Evolutionary conservation across 2,113 vertebrate genomes (phyloP).

Genomic region (Mobula birostris): DNA sequence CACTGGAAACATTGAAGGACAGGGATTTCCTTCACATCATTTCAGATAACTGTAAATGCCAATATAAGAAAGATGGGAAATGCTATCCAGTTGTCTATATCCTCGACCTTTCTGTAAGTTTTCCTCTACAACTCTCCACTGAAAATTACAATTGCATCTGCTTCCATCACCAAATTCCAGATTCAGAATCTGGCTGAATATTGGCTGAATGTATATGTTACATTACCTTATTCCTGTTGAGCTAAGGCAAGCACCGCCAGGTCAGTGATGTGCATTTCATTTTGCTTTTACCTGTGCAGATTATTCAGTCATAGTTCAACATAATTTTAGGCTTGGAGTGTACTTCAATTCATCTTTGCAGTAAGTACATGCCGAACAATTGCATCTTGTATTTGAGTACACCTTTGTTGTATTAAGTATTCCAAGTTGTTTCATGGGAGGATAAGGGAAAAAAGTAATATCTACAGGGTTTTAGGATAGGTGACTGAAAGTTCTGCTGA

Average conservation of each 20-base stretch:
- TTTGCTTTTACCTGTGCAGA: neutral
- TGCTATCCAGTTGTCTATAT: neutral
- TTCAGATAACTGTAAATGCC: neutral
- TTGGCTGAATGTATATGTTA: neutral
- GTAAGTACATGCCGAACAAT: neutral
- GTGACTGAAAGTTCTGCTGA: neutral
- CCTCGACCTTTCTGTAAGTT: neutral
- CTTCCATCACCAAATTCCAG: neutral
- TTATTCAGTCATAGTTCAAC: neutral
- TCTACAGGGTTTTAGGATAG: neutral
- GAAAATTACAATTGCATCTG: neutral
- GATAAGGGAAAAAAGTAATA: neutral
- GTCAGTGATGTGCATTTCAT: neutral
- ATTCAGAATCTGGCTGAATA: neutral
- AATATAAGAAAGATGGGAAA: neutral
- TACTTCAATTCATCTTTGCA: neutral
- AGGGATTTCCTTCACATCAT: neutral
- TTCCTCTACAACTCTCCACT: neutral
- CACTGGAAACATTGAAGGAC: neutral
- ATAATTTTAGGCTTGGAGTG: neutral
- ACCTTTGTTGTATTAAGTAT: neutral
- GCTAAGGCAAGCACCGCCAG: neutral
- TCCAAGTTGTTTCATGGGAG: neutral
- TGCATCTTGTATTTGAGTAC: neutral
- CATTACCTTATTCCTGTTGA: neutral